Conservation (phyloP, 1,140 invertebrate genomes). For the Paraescarpia echinospica region DNA sequence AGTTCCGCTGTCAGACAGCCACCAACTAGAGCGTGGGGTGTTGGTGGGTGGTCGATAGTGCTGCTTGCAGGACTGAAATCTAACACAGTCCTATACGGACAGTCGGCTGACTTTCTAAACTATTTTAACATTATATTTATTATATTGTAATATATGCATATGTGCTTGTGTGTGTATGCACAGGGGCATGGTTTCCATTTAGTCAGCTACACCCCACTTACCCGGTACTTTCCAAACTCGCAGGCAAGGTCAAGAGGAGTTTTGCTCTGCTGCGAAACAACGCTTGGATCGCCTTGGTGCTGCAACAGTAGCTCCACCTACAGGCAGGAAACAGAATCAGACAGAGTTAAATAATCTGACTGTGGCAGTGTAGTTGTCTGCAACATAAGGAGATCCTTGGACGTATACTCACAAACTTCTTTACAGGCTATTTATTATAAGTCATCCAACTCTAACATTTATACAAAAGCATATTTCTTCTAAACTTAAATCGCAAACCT, state of each 20-base stretch:
- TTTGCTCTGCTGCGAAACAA: conserved; percentile 53
- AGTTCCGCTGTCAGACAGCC: not conserved
- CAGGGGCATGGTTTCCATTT: not conserved
- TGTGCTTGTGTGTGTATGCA: not conserved
- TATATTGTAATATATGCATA: not conserved
- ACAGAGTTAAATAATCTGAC: not conserved
- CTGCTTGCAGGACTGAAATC: not conserved
- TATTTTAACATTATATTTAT: too few species aligned
- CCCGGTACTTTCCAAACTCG: conserved; percentile 58
- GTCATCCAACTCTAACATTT: too few species aligned
- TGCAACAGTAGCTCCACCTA: conserved; percentile 55
- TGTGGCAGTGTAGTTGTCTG: not conserved
- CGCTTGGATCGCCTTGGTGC: conserved; percentile 53
- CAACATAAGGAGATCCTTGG: not conserved
- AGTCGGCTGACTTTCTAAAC: not conserved
- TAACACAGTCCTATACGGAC: not conserved
- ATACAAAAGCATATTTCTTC: too few species aligned
- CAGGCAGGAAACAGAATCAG: conserved; percentile 21
- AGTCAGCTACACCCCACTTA: conserved; percentile 35
- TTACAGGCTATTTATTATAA: too few species aligned
- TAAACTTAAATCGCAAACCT: too few species aligned
- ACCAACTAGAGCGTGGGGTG: not conserved
- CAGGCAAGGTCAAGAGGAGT: conserved; percentile 60
- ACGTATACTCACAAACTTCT: too few species aligned
- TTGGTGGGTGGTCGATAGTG: not conserved